These are phyloP conservation scores for Anhinga anhinga DNA, from an alignment of 2,113 vertebrate species.

Conservation along the genomic window DNA sequence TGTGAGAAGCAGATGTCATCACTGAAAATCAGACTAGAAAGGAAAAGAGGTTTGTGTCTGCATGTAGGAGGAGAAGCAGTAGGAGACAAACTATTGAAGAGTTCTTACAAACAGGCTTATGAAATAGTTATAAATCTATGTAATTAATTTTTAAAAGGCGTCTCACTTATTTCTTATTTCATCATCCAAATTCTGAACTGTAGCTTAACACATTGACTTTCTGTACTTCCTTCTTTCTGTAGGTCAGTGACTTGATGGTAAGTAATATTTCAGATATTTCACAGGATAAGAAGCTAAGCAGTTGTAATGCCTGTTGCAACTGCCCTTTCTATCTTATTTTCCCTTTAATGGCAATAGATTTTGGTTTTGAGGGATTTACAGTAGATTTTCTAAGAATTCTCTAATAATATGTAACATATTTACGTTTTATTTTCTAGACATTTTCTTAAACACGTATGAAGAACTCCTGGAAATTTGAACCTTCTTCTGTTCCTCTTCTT, in stretches of 20 bases:
- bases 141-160: background rate
- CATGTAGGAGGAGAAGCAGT: background rate
- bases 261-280: background rate
- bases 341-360: background rate
- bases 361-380: background rate
- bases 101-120: background rate
- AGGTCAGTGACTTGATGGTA: background rate
- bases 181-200: background rate
- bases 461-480: background rate
- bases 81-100: background rate
- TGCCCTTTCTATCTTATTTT: background rate
- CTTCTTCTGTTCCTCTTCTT: background rate
- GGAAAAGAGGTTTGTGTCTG: background rate
- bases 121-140: background rate
- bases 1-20: background rate
- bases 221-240: background rate
- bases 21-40: background rate
- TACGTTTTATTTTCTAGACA: background rate
- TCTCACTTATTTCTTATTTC: background rate
- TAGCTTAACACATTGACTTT: background rate
- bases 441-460: background rate
- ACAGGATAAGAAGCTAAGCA: background rate
- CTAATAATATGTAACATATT: background rate
- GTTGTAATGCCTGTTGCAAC: background rate
- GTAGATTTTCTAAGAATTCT: background rate